These are phyloP conservation scores for Ictalurus furcatus DNA, from an alignment of 2,113 vertebrate genomes.

Conservation along the genomic window DNA sequence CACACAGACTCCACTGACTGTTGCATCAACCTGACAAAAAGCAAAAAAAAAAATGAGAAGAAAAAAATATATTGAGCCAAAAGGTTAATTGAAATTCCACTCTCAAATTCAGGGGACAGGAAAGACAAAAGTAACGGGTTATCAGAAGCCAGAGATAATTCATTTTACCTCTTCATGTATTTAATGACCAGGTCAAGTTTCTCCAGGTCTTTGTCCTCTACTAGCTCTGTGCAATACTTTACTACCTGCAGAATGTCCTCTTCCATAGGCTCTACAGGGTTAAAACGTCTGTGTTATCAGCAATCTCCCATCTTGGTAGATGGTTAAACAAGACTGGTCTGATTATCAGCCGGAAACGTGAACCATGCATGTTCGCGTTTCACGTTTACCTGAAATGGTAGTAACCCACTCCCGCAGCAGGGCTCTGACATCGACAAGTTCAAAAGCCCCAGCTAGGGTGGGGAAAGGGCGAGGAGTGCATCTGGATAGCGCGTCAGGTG, in stretches of 20 bases:
- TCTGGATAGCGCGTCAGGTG: conserved; percentile 56
- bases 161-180: conserved; percentile 89
- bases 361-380: neutral
- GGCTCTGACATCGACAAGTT: conserved; percentile 87
- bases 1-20: conserved; percentile 95
- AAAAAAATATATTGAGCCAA: neutral
- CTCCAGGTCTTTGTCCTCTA: conserved; percentile 96
- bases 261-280: conserved; percentile 90
- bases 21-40: conserved; percentile 86
- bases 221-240: conserved; percentile 95
- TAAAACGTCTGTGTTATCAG: neutral
- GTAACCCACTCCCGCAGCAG: conserved; percentile 95
- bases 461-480: conserved; percentile 72
- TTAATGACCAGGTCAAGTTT: conserved; percentile 94
- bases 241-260: conserved; percentile 98
- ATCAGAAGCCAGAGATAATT: neutral
- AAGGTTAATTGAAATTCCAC: neutral
- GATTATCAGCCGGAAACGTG: neutral
- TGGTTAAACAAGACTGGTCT: neutral
- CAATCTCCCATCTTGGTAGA: neutral
- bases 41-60: neutral
- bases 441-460: conserved; percentile 87
- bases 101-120: neutral
- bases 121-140: neutral
- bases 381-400: conserved; percentile 77